Conservation (phyloP, 2,888 invertebrate species). For the Minunthozetes semirufus region DNA sequence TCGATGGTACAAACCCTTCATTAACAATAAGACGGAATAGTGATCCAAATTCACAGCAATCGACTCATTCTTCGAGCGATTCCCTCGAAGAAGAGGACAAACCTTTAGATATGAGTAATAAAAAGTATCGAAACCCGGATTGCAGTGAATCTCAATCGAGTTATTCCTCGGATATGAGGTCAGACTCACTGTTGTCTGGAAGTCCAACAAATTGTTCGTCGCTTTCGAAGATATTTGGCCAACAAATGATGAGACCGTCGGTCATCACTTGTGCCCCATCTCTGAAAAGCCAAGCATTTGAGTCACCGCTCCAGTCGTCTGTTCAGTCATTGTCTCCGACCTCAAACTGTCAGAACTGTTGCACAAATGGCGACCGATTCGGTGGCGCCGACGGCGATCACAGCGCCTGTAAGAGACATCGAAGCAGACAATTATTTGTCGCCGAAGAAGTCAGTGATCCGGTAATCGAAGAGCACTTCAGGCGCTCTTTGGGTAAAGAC, state of each 20-base stretch:
- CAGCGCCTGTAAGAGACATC: neutral
- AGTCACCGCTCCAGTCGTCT: conserved; percentile 29
- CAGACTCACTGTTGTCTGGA: neutral
- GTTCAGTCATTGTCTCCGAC: conserved; percentile 15
- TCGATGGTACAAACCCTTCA: neutral
- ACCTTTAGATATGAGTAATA: conserved; percentile 44
- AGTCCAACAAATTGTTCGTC: conserved; percentile 11
- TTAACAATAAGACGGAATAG: conserved; percentile 29
- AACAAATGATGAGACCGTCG: conserved; percentile 53
- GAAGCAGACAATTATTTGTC: neutral
- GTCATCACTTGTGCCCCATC: conserved; percentile 58
- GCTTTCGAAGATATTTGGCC: neutral
- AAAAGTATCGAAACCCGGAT: conserved; percentile 38
- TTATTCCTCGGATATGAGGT: conserved; percentile 40
- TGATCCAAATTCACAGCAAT: conserved; percentile 30
- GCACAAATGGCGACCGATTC: neutral
- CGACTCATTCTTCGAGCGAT: conserved; percentile 7
- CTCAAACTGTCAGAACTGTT: conserved; percentile 20
- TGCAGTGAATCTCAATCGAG: conserved; percentile 48
- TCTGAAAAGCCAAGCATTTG: conserved; percentile 36
- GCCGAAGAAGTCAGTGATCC: conserved; percentile 61
- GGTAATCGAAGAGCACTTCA: conserved; percentile 90
- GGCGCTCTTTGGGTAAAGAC: conserved; percentile 69
- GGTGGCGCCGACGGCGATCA: neutral
- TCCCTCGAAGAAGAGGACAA: conserved; percentile 38